These are phyloP conservation scores for Borostomias antarcticus DNA, from an alignment of 2,797 vertebrate species.

Conservation along the genomic window DNA sequence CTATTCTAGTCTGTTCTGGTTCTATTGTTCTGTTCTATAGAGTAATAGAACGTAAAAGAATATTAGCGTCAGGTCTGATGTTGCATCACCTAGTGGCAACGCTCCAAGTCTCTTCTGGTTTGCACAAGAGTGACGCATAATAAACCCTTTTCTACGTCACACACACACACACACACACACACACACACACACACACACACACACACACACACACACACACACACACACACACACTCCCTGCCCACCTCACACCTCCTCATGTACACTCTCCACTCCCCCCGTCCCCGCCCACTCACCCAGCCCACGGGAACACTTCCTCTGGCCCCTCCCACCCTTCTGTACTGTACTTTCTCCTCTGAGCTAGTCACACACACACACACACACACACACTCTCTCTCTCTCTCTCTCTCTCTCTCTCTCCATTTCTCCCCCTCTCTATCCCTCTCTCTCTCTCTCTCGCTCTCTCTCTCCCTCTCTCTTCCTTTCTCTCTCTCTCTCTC, in stretches of 20 bases:
- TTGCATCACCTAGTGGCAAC: slow-evolving; percentile 6
- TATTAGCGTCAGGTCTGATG: too few species aligned
- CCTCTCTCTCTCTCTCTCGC: background rate
- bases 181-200: background rate
- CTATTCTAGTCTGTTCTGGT: background rate
- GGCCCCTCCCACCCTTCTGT: background rate
- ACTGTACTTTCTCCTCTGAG: background rate
- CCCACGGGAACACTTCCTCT: background rate
- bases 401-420: background rate
- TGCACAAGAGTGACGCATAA: slow-evolving; percentile 1
- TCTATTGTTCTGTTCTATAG: background rate
- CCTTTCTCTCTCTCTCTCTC: slow-evolving; percentile 26
- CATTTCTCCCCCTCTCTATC: background rate
- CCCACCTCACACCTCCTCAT: too few species aligned
- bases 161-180: background rate
- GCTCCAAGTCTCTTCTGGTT: background rate
- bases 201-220: background rate
- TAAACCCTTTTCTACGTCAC: background rate
- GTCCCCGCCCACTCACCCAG: too few species aligned
- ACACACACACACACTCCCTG: too few species aligned
- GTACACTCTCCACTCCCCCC: too few species aligned
- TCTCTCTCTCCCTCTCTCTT: background rate
- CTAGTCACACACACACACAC: background rate
- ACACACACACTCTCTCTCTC: background rate
- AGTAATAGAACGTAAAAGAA: too few species aligned